Conservation (phyloP, 2,113 vertebrate genomes). For the Halcyon malimbica region DNA sequence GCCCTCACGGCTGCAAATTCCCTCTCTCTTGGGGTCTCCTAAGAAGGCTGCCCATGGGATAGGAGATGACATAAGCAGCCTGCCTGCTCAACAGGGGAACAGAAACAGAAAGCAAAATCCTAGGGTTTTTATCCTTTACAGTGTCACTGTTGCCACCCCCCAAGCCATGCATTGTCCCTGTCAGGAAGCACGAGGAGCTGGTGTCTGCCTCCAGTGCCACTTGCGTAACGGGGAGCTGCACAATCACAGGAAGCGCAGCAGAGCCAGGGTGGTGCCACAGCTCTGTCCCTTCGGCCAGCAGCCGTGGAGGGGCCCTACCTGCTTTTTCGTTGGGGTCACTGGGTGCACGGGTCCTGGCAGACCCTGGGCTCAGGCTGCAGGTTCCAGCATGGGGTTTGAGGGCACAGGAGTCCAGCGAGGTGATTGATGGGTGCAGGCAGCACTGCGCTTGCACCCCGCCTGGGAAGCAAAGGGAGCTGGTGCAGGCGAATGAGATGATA, state of each 20-base stretch:
- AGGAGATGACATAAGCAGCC: background rate
- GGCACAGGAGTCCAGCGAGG: fast-evolving
- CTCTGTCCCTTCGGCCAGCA: fast-evolving
- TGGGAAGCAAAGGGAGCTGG: too few relatives aligned
- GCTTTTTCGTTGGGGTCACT: background rate
- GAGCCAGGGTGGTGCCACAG: background rate
- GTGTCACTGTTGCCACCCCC: background rate
- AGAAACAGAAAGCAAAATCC: background rate
- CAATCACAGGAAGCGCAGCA: conserved; percentile 21
- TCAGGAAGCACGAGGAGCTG: background rate
- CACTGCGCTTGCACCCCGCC: too few relatives aligned
- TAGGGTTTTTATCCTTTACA: background rate
- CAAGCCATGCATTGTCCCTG: background rate
- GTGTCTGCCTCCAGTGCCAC: too few relatives aligned
- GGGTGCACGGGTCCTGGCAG: fast-evolving
- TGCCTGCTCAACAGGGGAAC: background rate
- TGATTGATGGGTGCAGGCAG: too few relatives aligned
- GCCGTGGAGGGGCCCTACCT: fast-evolving
- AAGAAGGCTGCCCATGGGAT: background rate
- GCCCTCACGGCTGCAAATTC: background rate
- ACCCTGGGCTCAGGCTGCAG: background rate
- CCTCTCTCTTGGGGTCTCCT: background rate
- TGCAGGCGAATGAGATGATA: too few relatives aligned
- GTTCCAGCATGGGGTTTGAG: fast-evolving
- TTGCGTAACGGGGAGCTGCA: background rate